Conservation (phyloP, 1,140 invertebrate species). For the Cepaea nemoralis region DNA sequence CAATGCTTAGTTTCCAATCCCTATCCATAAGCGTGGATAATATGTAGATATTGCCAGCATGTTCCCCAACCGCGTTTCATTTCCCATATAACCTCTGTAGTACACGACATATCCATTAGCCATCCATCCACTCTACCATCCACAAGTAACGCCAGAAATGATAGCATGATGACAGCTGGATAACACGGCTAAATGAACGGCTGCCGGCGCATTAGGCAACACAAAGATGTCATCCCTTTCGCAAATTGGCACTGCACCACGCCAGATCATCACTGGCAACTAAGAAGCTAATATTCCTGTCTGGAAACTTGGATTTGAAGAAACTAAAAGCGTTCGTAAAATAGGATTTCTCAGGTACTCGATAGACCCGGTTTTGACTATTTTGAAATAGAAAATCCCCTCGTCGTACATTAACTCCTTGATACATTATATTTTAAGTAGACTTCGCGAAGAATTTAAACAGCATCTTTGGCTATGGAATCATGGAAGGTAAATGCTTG, state of each 20-base stretch:
- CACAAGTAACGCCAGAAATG: constrained; percentile 60
- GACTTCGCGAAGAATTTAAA: neutral
- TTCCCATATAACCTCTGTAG: constrained; percentile 49
- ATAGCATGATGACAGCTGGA: constrained; percentile 62
- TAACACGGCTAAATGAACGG: constrained; percentile 64
- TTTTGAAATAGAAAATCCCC: constrained; percentile 24
- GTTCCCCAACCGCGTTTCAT: constrained; percentile 41
- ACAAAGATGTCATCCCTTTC: constrained; percentile 39
- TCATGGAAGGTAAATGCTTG: neutral
- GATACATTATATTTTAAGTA: neutral
- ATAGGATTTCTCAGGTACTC: constrained; percentile 31
- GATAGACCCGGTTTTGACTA: neutral
- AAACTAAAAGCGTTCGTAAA: constrained; percentile 41
- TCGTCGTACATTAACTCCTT: constrained; percentile 44
- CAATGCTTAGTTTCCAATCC: constrained; percentile 47
- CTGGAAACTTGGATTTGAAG: constrained; percentile 33
- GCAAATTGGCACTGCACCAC: constrained; percentile 44
- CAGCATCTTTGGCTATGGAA: neutral
- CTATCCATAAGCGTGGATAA: constrained; percentile 55
- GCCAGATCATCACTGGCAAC: constrained; percentile 51
- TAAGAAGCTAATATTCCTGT: constrained; percentile 43
- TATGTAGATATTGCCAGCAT: constrained; percentile 48
- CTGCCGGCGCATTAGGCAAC: constrained; percentile 36
- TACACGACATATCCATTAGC: constrained; percentile 61
- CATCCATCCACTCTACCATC: constrained; percentile 66